phyloP scores from a whole-genome alignment of 2,888 invertebrate species.

The Eledona agricola region DNA sequence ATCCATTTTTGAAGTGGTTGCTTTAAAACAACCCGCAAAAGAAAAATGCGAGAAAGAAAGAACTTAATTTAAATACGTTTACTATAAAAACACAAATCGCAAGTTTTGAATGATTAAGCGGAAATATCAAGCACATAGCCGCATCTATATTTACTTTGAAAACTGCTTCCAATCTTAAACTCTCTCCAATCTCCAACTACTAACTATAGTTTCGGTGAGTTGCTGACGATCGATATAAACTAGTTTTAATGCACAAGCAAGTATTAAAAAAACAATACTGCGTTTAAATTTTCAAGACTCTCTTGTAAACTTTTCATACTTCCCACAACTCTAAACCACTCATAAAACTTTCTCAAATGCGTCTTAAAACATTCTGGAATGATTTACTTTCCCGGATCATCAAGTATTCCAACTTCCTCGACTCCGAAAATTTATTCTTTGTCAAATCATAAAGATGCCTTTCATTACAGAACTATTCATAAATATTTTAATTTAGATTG shows the following conservation, averaged over 20 bases:
- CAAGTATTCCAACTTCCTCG: constrained; percentile 18
- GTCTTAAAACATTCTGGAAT: constrained; percentile 26
- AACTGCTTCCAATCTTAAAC: neutral
- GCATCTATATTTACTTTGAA: constrained; percentile 13
- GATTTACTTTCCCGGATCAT: constrained; percentile 26
- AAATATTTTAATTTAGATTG: constrained; percentile 7
- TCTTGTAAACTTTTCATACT: constrained; percentile 23
- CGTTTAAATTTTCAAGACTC: constrained; percentile 18
- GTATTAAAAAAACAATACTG: constrained; percentile 16
- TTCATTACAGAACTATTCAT: constrained; percentile 18
- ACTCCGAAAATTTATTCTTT: constrained; percentile 20
- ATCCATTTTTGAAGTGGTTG: constrained; percentile 20
- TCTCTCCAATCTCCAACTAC: neutral
- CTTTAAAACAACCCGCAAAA: constrained; percentile 13
- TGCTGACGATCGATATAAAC: constrained; percentile 13
- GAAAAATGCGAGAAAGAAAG: constrained; percentile 8
- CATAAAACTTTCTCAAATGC: constrained; percentile 29
- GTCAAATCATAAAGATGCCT: constrained; percentile 23
- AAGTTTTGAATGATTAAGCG: too few relatives aligned
- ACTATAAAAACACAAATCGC: too few relatives aligned
- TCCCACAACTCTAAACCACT: constrained; percentile 19
- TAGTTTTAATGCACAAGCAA: constrained; percentile 7
- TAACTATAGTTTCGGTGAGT: too few relatives aligned
- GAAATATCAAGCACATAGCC: constrained; percentile 5
- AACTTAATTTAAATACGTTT: constrained; percentile 28